Conservation (phyloP, 2,888 invertebrate species). For the Ceratothoa steindachneri region DNA sequence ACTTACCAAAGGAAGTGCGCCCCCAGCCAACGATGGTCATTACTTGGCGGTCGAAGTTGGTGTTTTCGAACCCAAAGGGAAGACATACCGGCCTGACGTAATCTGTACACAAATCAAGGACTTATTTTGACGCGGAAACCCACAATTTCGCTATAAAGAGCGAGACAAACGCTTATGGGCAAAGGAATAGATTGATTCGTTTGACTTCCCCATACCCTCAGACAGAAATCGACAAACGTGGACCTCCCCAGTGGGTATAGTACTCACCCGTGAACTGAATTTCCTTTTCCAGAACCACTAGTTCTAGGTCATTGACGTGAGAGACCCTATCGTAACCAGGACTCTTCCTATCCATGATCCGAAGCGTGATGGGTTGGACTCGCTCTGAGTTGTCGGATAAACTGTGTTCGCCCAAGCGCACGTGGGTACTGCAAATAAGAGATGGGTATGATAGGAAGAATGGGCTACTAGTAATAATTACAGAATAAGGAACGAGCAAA, state of each 20-base stretch:
- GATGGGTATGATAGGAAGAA: too few relatives aligned
- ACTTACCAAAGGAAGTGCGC: neutral
- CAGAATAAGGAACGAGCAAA: too few relatives aligned
- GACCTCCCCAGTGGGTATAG: neutral
- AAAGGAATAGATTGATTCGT: too few relatives aligned
- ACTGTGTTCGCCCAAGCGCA: slow-evolving; percentile 5
- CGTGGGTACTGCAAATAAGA: neutral
- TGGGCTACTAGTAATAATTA: too few relatives aligned
- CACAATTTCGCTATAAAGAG: too few relatives aligned
- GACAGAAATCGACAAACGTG: too few relatives aligned
- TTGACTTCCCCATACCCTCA: too few relatives aligned
- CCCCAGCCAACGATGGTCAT: slow-evolving; percentile 4
- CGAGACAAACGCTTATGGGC: too few relatives aligned
- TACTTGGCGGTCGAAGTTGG: neutral
- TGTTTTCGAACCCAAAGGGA: neutral
- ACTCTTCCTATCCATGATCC: neutral
- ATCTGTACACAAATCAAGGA: too few relatives aligned
- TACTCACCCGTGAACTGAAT: neutral
- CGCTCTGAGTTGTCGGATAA: neutral
- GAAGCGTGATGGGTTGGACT: neutral
- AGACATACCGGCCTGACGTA: neutral
- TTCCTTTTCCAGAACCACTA: neutral
- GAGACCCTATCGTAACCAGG: neutral
- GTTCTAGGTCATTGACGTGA: neutral
- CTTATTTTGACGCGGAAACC: too few relatives aligned